These are phyloP conservation scores for Acipenser oxyrinchus DNA, from an alignment of 2,797 vertebrate species.

Conservation along the genomic window DNA sequence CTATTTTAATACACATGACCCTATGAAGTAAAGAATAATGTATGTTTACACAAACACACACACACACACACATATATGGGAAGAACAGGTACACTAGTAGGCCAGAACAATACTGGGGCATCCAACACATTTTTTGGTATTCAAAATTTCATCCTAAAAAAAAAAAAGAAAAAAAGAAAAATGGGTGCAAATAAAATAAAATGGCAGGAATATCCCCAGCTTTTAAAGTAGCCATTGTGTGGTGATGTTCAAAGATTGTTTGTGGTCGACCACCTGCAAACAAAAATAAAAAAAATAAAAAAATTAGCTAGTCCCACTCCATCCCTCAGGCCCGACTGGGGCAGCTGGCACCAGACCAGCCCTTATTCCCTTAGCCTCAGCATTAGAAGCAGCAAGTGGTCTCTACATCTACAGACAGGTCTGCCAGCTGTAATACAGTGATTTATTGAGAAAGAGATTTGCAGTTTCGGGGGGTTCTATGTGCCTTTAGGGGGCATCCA, in stretches of 20 bases:
- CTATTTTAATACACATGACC: too few species aligned
- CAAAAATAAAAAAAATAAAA: not conserved
- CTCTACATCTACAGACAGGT: slow-evolving; percentile 18
- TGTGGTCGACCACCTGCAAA: not conserved
- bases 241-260: not conserved
- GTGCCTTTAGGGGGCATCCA: slow-evolving; percentile 98
- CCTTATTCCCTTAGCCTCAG: not conserved
- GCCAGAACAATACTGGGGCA: too few species aligned
- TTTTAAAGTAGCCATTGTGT: too few species aligned
- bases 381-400: not conserved
- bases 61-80: too few species aligned
- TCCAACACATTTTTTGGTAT: too few species aligned
- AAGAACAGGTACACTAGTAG: too few species aligned
- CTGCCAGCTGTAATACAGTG: slow-evolving; percentile 21
- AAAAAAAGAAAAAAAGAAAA: too few species aligned
- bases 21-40: too few species aligned
- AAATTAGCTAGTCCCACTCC: slow-evolving; percentile 7
- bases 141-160: too few species aligned
- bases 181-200: too few species aligned
- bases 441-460: slow-evolving; percentile 14
- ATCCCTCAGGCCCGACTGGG: not conserved
- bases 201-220: too few species aligned
- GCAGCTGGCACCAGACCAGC: not conserved
- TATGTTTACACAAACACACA: too few species aligned
- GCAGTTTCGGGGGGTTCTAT: slow-evolving; percentile 40